Conservation (phyloP, 2,113 vertebrate species). For the Daubentonia madagascariensis region DNA sequence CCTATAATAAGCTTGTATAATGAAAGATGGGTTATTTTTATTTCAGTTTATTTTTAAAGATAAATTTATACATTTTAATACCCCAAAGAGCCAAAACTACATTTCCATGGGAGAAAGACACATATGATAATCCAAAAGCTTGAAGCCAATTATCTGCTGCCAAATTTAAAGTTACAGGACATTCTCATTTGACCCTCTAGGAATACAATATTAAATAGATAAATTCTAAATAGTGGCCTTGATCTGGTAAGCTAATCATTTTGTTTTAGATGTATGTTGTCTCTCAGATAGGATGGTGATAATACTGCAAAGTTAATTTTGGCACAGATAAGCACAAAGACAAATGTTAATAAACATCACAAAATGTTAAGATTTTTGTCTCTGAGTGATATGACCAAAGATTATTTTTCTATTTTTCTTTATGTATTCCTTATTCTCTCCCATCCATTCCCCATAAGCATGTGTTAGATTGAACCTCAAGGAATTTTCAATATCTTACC, state of each 20-base stretch:
- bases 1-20: constrained; percentile 75
- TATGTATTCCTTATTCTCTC: not conserved
- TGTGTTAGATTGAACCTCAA: not conserved
- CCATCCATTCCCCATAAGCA: not conserved
- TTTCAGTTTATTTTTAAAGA: constrained; percentile 71
- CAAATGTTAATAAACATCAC: not conserved
- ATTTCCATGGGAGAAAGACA: constrained; percentile 37
- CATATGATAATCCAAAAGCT: not conserved
- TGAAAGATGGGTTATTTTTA: constrained; percentile 74
- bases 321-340: not conserved
- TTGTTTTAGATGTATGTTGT: not conserved
- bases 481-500: not conserved
- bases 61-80: constrained; percentile 65
- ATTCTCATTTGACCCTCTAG: not conserved
- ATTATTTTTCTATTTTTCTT: not conserved
- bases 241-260: not conserved
- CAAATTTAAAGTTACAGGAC: not conserved
- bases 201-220: constrained; percentile 10
- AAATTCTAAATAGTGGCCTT: not conserved
- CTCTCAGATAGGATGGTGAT: not conserved
- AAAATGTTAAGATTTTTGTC: not conserved
- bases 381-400: not conserved
- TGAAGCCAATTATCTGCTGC: not conserved
- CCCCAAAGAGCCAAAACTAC: not conserved
- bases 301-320: not conserved